These are phyloP conservation scores for Sitta carolinensis DNA, from an alignment of 2,797 vertebrate genomes.

Conservation along the genomic window DNA sequence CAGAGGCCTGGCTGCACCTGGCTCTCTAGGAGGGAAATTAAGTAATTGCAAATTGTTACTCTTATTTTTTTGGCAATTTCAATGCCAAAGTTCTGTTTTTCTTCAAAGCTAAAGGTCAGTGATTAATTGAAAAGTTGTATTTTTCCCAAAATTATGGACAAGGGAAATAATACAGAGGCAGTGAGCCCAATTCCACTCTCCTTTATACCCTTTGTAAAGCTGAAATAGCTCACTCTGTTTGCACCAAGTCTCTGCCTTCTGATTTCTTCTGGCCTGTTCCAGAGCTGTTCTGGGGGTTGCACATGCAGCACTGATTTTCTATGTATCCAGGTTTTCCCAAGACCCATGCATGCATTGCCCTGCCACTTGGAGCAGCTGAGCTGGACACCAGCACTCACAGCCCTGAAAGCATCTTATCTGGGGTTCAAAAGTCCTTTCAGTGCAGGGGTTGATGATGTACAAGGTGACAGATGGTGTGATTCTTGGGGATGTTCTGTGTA, in stretches of 20 bases:
- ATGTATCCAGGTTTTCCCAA: neutral
- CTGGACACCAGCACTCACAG: constrained; percentile 38
- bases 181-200: neutral
- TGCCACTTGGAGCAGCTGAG: neutral
- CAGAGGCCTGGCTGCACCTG: constrained; percentile 46
- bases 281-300: neutral
- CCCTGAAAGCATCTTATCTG: constrained; percentile 67
- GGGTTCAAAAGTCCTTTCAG: constrained; percentile 77
- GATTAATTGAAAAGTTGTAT: constrained; percentile 18
- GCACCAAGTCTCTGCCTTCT: neutral
- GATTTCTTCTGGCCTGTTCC: neutral
- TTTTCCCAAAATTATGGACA: neutral
- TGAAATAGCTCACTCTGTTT: neutral
- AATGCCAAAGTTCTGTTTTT: constrained; percentile 19
- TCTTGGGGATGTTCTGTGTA: neutral
- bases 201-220: neutral
- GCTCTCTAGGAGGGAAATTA: constrained; percentile 39
- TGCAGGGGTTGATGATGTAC: constrained; percentile 64
- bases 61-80: constrained; percentile 41
- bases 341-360: rapidly evolving
- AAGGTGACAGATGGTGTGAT: neutral
- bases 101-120: constrained; percentile 51
- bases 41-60: constrained; percentile 36
- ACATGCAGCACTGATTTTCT: neutral
- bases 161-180: constrained; percentile 24